Evolutionary conservation across 2,797 vertebrate species (phyloP).

Genomic region (Zenarchopterus dispar): DNA sequence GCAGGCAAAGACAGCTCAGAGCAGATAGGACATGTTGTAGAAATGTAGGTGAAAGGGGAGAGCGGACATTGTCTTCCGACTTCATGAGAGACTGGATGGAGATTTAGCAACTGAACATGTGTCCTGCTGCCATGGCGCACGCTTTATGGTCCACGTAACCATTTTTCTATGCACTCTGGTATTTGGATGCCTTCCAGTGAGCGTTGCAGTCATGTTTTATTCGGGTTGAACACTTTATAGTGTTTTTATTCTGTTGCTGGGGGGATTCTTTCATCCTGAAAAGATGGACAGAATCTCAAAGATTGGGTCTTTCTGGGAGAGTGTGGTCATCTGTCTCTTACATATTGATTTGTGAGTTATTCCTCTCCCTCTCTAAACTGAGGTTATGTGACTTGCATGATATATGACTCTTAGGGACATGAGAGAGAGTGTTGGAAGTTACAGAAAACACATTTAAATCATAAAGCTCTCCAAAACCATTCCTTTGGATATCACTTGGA

Average conservation of each 20-base stretch:
- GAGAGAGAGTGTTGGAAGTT: constrained; percentile 29
- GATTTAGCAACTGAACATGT: constrained; percentile 18
- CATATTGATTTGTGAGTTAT: constrained; percentile 27
- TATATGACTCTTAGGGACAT: constrained; percentile 35
- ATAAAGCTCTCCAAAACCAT: constrained; percentile 29
- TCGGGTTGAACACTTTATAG: constrained; percentile 25
- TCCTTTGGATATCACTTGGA: constrained; percentile 18
- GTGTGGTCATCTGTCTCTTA: constrained; percentile 21
- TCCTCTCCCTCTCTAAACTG: constrained; percentile 11
- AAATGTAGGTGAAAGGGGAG: constrained; percentile 37
- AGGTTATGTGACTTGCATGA: constrained; percentile 30
- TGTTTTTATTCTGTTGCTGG: constrained; percentile 14
- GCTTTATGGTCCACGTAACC: constrained; percentile 35
- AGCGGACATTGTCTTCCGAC: constrained; percentile 9
- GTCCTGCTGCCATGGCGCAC: constrained; percentile 1
- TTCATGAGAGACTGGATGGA: constrained; percentile 14
- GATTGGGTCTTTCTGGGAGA: constrained; percentile 34
- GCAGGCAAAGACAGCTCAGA: constrained; percentile 8
- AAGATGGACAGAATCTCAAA: constrained; percentile 36
- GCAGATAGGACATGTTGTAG: not conserved
- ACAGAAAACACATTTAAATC: constrained; percentile 26
- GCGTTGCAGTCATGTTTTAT: constrained; percentile 20
- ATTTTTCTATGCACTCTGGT: not conserved
- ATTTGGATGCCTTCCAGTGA: constrained; percentile 32
- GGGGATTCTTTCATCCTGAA: constrained; percentile 16